phyloP scores from a whole-genome alignment of 2,113 vertebrate genomes.

The Gobio gobio region DNA sequence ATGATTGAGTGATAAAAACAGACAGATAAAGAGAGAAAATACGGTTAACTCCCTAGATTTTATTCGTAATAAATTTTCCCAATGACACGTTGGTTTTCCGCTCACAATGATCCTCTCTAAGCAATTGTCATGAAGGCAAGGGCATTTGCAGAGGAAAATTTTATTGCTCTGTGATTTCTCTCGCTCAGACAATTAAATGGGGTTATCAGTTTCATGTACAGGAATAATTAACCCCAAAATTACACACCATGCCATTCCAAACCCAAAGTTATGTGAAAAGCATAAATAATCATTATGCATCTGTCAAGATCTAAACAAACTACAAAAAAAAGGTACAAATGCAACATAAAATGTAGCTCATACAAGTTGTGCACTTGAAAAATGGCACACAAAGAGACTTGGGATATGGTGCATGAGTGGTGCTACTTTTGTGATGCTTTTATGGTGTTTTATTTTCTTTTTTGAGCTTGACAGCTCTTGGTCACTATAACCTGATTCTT shows the following conservation, averaged over 20 bases:
- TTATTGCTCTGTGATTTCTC: not conserved
- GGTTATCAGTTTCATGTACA: not conserved
- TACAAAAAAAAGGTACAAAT: not conserved
- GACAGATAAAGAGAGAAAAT: conserved; percentile 16
- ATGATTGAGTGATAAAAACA: conserved; percentile 35
- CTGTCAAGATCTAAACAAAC: not conserved
- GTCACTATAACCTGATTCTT: not conserved
- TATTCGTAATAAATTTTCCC: conserved; percentile 17
- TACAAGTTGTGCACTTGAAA: not conserved
- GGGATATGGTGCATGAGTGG: not conserved
- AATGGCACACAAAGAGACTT: not conserved
- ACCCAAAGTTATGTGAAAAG: not conserved
- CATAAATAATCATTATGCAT: not conserved
- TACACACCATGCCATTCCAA: not conserved
- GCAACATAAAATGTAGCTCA: not conserved
- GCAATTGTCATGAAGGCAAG: not conserved
- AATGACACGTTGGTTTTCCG: not conserved
- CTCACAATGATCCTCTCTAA: not conserved
- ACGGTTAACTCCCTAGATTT: not conserved
- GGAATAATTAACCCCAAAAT: not conserved
- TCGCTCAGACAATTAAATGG: not conserved
- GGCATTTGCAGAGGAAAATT: not conserved
- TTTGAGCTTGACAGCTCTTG: not conserved
- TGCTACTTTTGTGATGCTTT: not conserved
- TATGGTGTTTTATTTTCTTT: not conserved